These are phyloP conservation scores for Aporophyla lueneburgensis DNA, from an alignment of 2,888 invertebrate species.

Conservation along the genomic window DNA sequence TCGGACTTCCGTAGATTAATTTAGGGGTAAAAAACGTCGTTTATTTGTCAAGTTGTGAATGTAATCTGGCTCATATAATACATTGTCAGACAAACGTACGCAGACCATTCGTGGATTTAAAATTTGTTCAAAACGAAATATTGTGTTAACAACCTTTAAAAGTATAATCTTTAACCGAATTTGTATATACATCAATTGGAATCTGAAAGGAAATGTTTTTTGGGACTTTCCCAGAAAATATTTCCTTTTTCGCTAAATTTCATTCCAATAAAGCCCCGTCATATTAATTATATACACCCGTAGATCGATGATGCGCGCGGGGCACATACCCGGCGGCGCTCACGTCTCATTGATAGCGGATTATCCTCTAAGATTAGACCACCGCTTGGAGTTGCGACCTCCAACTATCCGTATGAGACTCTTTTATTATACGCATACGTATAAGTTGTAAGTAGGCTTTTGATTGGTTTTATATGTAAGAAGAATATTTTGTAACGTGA, in stretches of 20 bases:
- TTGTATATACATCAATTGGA: background rate
- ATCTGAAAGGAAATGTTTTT: too few relatives aligned
- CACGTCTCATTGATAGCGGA: slow-evolving; percentile 83
- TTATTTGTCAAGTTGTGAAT: slow-evolving; percentile 67
- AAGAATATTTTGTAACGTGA: slow-evolving; percentile 38
- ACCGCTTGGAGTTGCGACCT: slow-evolving; percentile 71
- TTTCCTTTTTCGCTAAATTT: slow-evolving; percentile 1
- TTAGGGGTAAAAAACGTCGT: slow-evolving; percentile 56
- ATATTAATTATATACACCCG: slow-evolving; percentile 65
- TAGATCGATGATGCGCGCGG: slow-evolving; percentile 48
- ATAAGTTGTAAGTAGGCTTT: slow-evolving; percentile 46
- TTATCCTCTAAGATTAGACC: slow-evolving; percentile 83
- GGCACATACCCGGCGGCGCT: slow-evolving; percentile 55
- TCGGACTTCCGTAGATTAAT: slow-evolving; percentile 67
- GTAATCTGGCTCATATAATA: slow-evolving; percentile 52
- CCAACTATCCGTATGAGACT: slow-evolving; percentile 76
- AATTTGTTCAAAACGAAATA: slow-evolving; percentile 7
- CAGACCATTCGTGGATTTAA: slow-evolving; percentile 23
- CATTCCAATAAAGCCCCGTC: slow-evolving; percentile 31
- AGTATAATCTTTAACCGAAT: too few relatives aligned
- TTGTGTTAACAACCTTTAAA: background rate
- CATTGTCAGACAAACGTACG: slow-evolving; percentile 31
- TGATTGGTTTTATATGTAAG: slow-evolving; percentile 62
- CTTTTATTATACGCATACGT: slow-evolving; percentile 72
- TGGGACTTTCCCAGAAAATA: background rate